Conservation (phyloP, 2,888 invertebrate species). For the Coenonympha arcania region DNA sequence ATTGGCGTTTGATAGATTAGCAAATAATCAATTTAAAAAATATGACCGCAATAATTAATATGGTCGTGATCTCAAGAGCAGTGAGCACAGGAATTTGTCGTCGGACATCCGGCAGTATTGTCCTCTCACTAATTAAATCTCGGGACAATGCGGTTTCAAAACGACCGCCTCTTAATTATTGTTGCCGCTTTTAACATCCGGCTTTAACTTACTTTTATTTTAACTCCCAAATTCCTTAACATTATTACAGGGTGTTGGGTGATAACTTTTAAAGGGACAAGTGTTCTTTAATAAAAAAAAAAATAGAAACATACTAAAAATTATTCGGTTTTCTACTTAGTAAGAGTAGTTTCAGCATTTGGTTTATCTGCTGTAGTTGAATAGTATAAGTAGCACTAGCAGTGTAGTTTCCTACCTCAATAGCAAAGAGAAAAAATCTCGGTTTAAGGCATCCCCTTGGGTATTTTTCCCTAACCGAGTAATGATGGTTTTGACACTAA, state of each 20-base stretch:
- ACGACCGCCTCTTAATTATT: slow-evolving; percentile 73
- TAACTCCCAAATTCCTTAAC: slow-evolving; percentile 22
- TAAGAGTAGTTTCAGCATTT: too few relatives aligned
- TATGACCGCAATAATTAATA: neutral
- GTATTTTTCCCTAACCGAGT: slow-evolving; percentile 71
- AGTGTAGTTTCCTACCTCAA: neutral
- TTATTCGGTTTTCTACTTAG: too few relatives aligned
- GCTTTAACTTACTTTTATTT: slow-evolving; percentile 44
- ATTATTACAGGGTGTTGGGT: neutral
- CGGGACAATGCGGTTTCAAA: slow-evolving; percentile 65
- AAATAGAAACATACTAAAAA: too few relatives aligned
- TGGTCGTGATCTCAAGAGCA: neutral
- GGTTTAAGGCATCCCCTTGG: slow-evolving; percentile 26
- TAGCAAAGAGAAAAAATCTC: slow-evolving; percentile 1
- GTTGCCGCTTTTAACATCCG: slow-evolving; percentile 71
- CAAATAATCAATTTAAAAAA: too few relatives aligned
- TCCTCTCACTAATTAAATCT: slow-evolving; percentile 72
- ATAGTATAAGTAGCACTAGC: too few relatives aligned
- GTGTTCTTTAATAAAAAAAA: too few relatives aligned
- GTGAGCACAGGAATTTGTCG: slow-evolving; percentile 12
- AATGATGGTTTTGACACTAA: slow-evolving; percentile 66
- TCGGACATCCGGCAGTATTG: slow-evolving; percentile 38
- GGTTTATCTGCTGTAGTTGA: too few relatives aligned
- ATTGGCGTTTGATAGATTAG: too few relatives aligned
- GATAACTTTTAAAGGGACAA: neutral